Base-by-base conservation (phyloP, 1,140 invertebrate species). In the Drosophila ambigua region DNA sequence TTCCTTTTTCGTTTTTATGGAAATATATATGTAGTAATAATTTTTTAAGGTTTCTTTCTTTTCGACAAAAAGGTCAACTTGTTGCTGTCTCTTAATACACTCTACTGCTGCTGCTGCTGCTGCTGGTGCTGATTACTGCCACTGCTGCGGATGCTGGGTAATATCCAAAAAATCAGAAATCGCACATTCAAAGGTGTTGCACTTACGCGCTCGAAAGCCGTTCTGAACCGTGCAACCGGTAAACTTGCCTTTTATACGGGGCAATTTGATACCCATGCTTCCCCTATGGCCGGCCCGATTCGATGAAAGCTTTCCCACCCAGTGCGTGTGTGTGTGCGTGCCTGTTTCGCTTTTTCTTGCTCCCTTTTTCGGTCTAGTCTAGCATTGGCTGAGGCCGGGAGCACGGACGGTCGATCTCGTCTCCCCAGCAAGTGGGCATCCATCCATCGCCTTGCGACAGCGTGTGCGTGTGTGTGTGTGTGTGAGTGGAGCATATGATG, bases 151-250 rank as follows among this genome's bases (percentile, higher is more conserved):
- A 41, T 41, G 54, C 59, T 82, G 80, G 59, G 73, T 73, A 55
- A 84, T 79, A 77, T 77, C 73, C 71, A 81, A 84, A 89, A 75
- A 90, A 71, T 83, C 64, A 88, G 72, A 83, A 72, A 65, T 87
- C 77, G 62, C 85, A 87, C 83, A 83, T 72, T 39, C 83, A 92
- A 92, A 93, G 92, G 92, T 93, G 92, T 85, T 92, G 92, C 94
- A 96, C 95, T 96, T 95, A 96, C 95, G 90, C 94, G 96, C 96
- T 97, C 95, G 95, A 96, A 96, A 97, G 96, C 96, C 96, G 96
- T 96, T 97, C 96, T 97, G 96, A 96, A 95, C 94, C 94, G 94
- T 93, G 92, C 93, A 93, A 93, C 93, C 93, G 93, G 93, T 91
- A 92, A 91, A 92, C 93, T 94, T 94, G 93, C 94, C 95, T 96